A percentile compares a stretch with the other conserved stretches of the same genome.
Conservation (phyloP, 2,888 invertebrate species). For the Gasteruption jaculator region DNA sequence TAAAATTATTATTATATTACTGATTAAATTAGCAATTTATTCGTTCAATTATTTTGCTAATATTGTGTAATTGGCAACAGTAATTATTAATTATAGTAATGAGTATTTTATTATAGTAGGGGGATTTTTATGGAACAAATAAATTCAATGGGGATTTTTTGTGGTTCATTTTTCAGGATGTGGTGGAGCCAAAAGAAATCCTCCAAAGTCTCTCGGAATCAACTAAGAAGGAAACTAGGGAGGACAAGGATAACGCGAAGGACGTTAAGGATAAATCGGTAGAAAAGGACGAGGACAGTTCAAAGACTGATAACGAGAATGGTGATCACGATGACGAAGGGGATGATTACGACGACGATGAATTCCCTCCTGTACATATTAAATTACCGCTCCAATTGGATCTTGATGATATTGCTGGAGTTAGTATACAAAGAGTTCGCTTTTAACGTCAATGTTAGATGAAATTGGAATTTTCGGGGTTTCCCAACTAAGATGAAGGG, state of each 20-base stretch:
- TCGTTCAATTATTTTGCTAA: too few relatives aligned
- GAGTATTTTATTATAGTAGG: too few relatives aligned
- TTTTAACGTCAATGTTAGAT: constrained; percentile 1
- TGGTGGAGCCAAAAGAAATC: constrained; percentile 33
- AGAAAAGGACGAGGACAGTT: constrained; percentile 39
- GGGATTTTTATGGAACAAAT: too few relatives aligned
- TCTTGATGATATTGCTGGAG: constrained; percentile 77
- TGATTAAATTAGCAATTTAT: too few relatives aligned
- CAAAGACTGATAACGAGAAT: constrained; percentile 58
- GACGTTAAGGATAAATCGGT: constrained; percentile 54
- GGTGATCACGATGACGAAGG: constrained; percentile 54
- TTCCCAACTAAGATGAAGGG: too few relatives aligned
- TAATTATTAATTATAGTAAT: too few relatives aligned
- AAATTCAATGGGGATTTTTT: too few relatives aligned
- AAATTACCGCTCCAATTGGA: constrained; percentile 79
- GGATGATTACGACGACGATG: constrained; percentile 52
- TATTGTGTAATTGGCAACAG: too few relatives aligned
- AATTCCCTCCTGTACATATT: constrained; percentile 58
- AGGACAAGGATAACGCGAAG: constrained; percentile 47
- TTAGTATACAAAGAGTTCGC: constrained; percentile 22
- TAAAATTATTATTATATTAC: too few relatives aligned
- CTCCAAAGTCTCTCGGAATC: constrained; percentile 36
- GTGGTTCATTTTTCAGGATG: constrained; percentile 36
- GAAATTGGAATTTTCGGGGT: neutral
- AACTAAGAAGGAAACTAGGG: constrained; percentile 30